Conservation (phyloP, 2,113 vertebrate genomes). For the Nanorana parkeri region DNA sequence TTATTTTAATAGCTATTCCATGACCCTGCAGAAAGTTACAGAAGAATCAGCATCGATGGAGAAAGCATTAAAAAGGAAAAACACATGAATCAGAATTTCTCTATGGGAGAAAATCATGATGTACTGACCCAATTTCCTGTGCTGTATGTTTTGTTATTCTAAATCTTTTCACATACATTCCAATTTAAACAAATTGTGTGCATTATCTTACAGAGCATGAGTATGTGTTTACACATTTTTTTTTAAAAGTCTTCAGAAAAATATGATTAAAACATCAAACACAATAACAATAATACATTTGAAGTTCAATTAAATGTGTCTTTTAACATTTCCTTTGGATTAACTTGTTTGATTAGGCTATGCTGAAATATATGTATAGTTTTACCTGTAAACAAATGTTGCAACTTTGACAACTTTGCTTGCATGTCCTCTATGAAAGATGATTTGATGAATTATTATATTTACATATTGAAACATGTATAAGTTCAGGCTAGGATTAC, state of each 20-base stretch:
- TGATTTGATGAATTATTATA: too few species aligned
- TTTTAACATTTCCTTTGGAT: not conserved
- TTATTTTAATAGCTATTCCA: conserved; percentile 67
- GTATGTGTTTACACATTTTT: conserved; percentile 34
- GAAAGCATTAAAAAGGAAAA: conserved; percentile 73
- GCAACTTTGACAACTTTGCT: too few species aligned
- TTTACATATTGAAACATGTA: too few species aligned
- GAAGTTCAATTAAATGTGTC: too few species aligned
- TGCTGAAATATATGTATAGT: too few species aligned
- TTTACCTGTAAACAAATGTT: too few species aligned
- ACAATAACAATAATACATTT: not conserved
- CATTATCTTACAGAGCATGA: conserved; percentile 20
- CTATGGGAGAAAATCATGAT: conserved; percentile 65
- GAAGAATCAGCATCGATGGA: conserved; percentile 70
- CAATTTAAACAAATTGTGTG: conserved; percentile 39
- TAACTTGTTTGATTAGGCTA: not conserved
- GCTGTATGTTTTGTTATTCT: conserved; percentile 59
- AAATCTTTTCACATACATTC: conserved; percentile 36
- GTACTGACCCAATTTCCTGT: conserved; percentile 56
- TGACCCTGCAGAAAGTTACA: conserved; percentile 71
- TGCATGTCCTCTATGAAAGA: too few species aligned
- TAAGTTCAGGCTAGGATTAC: too few species aligned
- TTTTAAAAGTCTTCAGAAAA: not conserved
- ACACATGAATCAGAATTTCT: conserved; percentile 70
- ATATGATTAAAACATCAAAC: conserved; percentile 9